Evolutionary conservation across 2,113 vertebrate genomes (phyloP).

Genomic region (Eubucco bourcierii): DNA sequence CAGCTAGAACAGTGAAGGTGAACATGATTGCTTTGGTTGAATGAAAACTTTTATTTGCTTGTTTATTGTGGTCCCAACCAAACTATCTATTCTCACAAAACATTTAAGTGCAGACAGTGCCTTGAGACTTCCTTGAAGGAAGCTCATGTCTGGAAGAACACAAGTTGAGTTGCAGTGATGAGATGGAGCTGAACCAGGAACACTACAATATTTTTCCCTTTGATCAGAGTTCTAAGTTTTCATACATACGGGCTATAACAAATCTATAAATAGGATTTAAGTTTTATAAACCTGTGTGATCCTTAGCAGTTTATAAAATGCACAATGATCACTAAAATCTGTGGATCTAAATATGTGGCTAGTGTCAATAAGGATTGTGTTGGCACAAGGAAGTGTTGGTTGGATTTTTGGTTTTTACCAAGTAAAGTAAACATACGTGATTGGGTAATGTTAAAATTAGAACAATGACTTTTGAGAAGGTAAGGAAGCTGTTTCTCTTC

Average conservation of each 20-base stretch:
- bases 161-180: not conserved
- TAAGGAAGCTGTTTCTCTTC: not conserved
- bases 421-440: not conserved
- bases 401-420: not conserved
- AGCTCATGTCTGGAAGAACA: not conserved
- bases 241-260: not conserved
- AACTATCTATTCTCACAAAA: not conserved
- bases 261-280: not conserved
- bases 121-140: not conserved
- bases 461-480: not conserved
- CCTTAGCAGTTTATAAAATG: not conserved
- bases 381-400: not conserved
- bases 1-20: not conserved
- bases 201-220: not conserved
- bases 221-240: not conserved
- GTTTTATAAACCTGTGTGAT: not conserved
- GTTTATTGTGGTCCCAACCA: not conserved
- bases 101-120: not conserved
- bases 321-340: not conserved
- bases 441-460: not conserved
- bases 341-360: not conserved
- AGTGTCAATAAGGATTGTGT: not conserved
- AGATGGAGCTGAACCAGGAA: not conserved
- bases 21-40: not conserved
- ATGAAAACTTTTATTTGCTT: not conserved